These are phyloP conservation scores for Bettongia penicillata DNA, from an alignment of 2,113 vertebrate genomes.

Conservation along the genomic window DNA sequence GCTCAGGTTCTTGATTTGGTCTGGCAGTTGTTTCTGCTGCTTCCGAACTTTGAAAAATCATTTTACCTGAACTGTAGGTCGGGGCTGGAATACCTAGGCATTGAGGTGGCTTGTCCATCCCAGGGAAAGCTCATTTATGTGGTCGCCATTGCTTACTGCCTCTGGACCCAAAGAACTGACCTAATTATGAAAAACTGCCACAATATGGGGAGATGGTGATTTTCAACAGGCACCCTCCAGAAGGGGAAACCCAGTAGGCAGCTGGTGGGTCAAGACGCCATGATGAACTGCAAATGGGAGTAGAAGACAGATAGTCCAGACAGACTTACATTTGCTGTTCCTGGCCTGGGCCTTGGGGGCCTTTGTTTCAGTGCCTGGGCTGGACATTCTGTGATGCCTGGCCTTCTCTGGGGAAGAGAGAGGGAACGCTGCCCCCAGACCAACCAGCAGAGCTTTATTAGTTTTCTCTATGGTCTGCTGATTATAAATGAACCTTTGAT, in stretches of 20 bases:
- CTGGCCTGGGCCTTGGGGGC: no score
- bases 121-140: background rate
- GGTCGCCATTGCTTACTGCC: background rate
- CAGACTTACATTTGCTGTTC: background rate
- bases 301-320: background rate
- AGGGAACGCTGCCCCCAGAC: background rate
- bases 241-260: background rate
- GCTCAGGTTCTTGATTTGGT: background rate
- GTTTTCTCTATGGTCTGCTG: background rate
- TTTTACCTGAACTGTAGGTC: background rate
- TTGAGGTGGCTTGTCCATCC: background rate
- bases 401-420: background rate
- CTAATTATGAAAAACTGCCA: background rate
- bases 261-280: background rate
- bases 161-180: background rate
- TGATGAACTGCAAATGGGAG: background rate
- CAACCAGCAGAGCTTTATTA: constrained; percentile 4
- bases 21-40: background rate
- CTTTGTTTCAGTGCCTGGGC: background rate
- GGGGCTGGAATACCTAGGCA: background rate
- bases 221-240: fast-evolving
- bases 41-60: background rate
- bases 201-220: background rate
- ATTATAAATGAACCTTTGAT: constrained; percentile 41
- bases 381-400: no score